Base-by-base conservation (phyloP, 2,113 vertebrate genomes). In the Thymallus thymallus region DNA sequence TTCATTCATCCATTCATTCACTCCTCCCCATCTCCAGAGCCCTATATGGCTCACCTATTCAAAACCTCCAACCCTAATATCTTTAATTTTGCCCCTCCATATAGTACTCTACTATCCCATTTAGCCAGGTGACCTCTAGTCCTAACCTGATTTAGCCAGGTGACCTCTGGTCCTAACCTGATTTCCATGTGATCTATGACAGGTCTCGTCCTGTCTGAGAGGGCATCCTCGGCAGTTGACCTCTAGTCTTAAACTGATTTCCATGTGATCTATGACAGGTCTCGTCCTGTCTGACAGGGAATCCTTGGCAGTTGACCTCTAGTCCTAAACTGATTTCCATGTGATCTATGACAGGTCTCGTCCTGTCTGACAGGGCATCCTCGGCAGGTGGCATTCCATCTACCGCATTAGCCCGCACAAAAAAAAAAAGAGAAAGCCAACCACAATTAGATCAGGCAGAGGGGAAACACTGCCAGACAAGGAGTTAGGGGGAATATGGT, bases 401-500 rank as follows among this genome's bases (percentile, higher is more conserved):
- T 88, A 62, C 84, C 48, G 62, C 60, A 84, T 85, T 80, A 71
- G 56, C 64, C 64, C 12, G 30, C 61, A 67, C n/a, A 72, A 70
- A 64, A 41, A 41, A 41, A 10, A 79, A 82, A 77, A 72, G 46
- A 29, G 55, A 30, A 62, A 85, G 84, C 67, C 84, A 86, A 64
- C 55, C 84, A 5, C 78, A 76, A 88, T 87, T 89, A 81, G 77
- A 76, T 55, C 63, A 79, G 71, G 13, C 64, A 62, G 76, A 73
- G 67, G 56, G 64, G 71, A 84, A 86, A 85, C 66, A 60, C 61
- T 73, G 77, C 80, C 77, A 80, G 80, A 83, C 68, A 24, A 35
- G 58, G 79, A 84, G 65, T 84, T 76, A 63, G 61, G 24, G 72
- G 78, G 46, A 77, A 85, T 87, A 86, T 77, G 74, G 76, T 80